phyloP scores from a whole-genome alignment of 2,888 invertebrate species.

The Aphidius colemani region DNA sequence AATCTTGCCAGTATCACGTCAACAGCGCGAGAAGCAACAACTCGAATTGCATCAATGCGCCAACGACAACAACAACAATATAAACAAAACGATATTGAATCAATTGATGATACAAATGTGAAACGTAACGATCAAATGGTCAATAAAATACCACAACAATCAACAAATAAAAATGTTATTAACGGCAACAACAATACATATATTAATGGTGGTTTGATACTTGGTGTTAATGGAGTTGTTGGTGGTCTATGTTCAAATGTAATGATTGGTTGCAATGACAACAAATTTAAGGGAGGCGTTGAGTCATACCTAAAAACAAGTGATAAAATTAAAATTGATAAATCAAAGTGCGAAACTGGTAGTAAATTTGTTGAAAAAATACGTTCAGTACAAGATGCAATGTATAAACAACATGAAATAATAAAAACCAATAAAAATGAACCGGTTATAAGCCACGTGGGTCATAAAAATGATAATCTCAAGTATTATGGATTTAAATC shows the following conservation, averaged over 20 bases:
- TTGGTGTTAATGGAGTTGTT: constrained; percentile 36
- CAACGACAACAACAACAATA: constrained; percentile 39
- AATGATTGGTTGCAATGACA: constrained; percentile 32
- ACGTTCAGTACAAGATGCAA: constrained; percentile 43
- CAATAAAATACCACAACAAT: constrained; percentile 26
- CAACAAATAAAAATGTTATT: constrained; percentile 10
- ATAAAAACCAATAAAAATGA: constrained; percentile 39
- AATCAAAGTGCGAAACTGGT: constrained; percentile 32
- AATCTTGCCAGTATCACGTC: constrained; percentile 58
- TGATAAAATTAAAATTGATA: constrained; percentile 45
- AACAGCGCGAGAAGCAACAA: constrained; percentile 56
- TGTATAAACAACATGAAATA: constrained; percentile 44
- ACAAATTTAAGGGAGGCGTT: constrained; percentile 45
- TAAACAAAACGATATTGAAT: constrained; percentile 27
- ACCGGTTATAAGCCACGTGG: constrained; percentile 38
- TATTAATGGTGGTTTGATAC: constrained; percentile 34
- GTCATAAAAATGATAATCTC: constrained; percentile 52
- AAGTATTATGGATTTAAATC: constrained; percentile 55
- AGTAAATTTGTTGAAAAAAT: constrained; percentile 47
- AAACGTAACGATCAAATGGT: constrained; percentile 31
- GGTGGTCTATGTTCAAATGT: constrained; percentile 34
- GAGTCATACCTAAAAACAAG: constrained; percentile 46
- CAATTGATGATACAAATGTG: constrained; percentile 21
- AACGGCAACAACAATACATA: constrained; percentile 26
- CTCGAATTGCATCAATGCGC: constrained; percentile 41